Percentiles rank a stretch among this genome's conserved stretches.
These are phyloP conservation scores for Drosophila prolongata DNA, from an alignment of 2,888 invertebrate genomes.

Conservation along the genomic window DNA sequence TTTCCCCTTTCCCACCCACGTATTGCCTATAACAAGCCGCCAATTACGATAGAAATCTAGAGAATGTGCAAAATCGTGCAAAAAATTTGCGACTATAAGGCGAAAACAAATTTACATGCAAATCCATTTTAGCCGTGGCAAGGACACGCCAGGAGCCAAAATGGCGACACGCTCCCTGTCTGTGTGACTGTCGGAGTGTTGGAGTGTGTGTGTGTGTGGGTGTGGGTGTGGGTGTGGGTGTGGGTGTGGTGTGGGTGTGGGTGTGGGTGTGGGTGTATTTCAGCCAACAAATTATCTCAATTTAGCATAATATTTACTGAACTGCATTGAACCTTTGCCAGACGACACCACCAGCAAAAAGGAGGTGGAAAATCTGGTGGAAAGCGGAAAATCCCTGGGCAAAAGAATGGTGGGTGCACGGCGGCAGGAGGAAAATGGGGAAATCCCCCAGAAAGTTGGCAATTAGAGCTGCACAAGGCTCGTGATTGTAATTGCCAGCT, in stretches of 20 bases:
- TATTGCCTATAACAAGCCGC: slow-evolving; percentile 67
- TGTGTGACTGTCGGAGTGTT: slow-evolving; percentile 5
- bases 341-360: slow-evolving; percentile 5
- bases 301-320: slow-evolving; percentile 78
- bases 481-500: slow-evolving; percentile 11
- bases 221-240: slow-evolving; percentile 23
- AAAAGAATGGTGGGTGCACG: slow-evolving; percentile 4
- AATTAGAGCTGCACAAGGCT: slow-evolving; percentile 8
- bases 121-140: slow-evolving; percentile 57
- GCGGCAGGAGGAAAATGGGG: not conserved
- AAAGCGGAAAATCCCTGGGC: not conserved
- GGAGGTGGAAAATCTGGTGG: not conserved
- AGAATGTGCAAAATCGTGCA: slow-evolving; percentile 77
- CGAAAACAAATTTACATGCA: slow-evolving; percentile 75
- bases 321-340: slow-evolving; percentile 70
- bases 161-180: slow-evolving; percentile 37
- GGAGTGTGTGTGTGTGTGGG: not conserved
- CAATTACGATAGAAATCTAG: slow-evolving; percentile 76
- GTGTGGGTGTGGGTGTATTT: slow-evolving; percentile 42
- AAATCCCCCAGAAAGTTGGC: not conserved
- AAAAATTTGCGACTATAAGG: slow-evolving; percentile 75
- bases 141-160: slow-evolving; percentile 45
- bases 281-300: slow-evolving; percentile 77
- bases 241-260: slow-evolving; percentile 11
- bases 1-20: not conserved